phyloP scores from a whole-genome alignment of 2,888 invertebrate species.

The Metalampra italica region DNA sequence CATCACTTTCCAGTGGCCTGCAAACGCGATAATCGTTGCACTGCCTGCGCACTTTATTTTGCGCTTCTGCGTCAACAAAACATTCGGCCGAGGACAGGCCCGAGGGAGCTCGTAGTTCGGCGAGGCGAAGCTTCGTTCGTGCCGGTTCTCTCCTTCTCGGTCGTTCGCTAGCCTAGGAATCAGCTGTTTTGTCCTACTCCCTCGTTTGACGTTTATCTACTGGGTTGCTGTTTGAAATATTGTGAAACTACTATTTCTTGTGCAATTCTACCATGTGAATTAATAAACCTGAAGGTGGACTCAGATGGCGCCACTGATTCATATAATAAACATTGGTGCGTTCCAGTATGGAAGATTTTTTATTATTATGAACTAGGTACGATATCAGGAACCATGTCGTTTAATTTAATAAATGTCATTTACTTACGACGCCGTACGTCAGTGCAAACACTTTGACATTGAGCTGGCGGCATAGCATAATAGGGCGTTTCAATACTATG shows the following conservation, averaged over 20 bases:
- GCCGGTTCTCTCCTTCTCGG: conserved; percentile 46
- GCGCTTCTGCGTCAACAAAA: conserved; percentile 75
- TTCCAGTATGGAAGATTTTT: too few species aligned
- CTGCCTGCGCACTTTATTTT: conserved; percentile 71
- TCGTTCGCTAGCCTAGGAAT: conserved; percentile 43
- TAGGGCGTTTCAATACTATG: too few species aligned
- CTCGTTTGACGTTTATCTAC: conserved; percentile 41
- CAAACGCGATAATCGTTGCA: conserved; percentile 72
- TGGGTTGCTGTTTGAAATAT: conserved; percentile 42
- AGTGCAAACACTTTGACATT: too few species aligned
- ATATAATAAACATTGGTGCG: too few species aligned
- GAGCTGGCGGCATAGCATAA: too few species aligned
- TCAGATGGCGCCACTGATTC: too few species aligned
- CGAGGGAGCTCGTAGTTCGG: conserved; percentile 1
- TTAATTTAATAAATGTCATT: too few species aligned
- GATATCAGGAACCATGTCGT: too few species aligned
- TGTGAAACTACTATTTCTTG: conserved; percentile 4
- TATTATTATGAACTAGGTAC: too few species aligned
- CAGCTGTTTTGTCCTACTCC: conserved; percentile 38
- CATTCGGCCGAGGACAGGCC: conserved; percentile 23
- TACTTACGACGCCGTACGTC: too few species aligned
- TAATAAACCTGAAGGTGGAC: too few species aligned
- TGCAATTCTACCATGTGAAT: not conserved
- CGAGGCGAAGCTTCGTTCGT: conserved; percentile 13
- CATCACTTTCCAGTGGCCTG: conserved; percentile 67